These are phyloP conservation scores for Cynaeus angustus DNA, from an alignment of 2,888 invertebrate species.

Conservation along the genomic window DNA sequence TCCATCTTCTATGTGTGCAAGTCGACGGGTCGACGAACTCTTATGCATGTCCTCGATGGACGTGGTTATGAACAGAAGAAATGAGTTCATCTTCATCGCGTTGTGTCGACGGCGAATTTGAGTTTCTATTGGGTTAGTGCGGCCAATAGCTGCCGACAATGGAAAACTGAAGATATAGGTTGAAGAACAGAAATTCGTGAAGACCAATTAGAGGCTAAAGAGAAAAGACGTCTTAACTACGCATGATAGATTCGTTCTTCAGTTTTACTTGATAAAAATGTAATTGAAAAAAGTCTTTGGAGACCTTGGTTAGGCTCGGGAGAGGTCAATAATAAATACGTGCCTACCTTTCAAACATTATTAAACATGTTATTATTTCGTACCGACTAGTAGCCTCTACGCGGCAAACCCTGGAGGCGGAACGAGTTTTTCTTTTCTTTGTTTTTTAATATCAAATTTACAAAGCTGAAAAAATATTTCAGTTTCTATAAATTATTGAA, in stretches of 20 bases:
- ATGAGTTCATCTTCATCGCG: slow-evolving; percentile 62
- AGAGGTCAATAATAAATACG: slow-evolving; percentile 15
- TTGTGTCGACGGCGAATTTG: slow-evolving; percentile 28
- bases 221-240: no score
- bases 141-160: slow-evolving; percentile 20
- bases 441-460: slow-evolving; percentile 1
- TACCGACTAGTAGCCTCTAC: slow-evolving; percentile 19
- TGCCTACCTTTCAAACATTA: slow-evolving; percentile 21
- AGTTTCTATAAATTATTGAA: no score
- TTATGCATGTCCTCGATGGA: slow-evolving; percentile 63
- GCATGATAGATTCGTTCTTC: no score
- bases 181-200: slow-evolving; percentile 5
- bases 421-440: slow-evolving; percentile 26
- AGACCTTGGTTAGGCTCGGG: slow-evolving; percentile 25
- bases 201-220: not conserved
- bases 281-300: not conserved
- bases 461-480: no score
- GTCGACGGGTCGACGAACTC: slow-evolving; percentile 57
- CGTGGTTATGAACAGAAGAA: slow-evolving; percentile 59
- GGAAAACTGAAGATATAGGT: slow-evolving; percentile 20
- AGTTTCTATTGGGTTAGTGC: slow-evolving; percentile 30
- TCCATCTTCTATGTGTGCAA: slow-evolving; percentile 56
- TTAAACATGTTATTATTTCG: slow-evolving; percentile 32
- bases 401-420: slow-evolving; percentile 19
- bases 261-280: no score